Evolutionary conservation across 2,888 invertebrate genomes (phyloP), one percentile per base, ranked within the genome.

Genomic region (Pherbina coryleti): DNA sequence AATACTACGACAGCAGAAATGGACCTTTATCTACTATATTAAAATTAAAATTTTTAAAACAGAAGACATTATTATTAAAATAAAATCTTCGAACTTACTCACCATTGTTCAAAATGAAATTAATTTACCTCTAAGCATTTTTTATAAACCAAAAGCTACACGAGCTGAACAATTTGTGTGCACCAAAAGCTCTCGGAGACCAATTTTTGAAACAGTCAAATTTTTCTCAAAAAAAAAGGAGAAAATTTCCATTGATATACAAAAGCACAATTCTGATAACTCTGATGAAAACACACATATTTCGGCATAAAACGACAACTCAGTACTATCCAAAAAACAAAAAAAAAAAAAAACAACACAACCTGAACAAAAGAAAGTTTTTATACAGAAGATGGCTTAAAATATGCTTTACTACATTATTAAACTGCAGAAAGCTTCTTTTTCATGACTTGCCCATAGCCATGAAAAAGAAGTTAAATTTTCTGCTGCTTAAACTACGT

Each of bases 341-440:
- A 71, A 75, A 77, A 69, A 79, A n/a, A n/a, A n/a, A n/a, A n/a
- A n/a, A n/a, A n/a, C n/a, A 75, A 77, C 55, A 7, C 25, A 37
- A 71, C 77, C 57, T 44, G 69, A 49, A 51, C 31, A 7, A 73
- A 74, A 64, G 69, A 67, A 49, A 11, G 62, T 80, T 73, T 79
- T 77, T 76, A 66, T 86, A 88, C 86, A 85, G 84, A 87, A 88
- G 88, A 88, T 88, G 88, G 89, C 87, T 86, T 89, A 89, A 88
- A 88, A 88, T 88, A 88, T 88, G 88, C 88, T 88, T 88, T 88
- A 89, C 88, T 88, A 88, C 88, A 88, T 88, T 88, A 81, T 69
- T 80, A 75, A 81, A 79, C 84, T 87, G 85, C 86, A 88, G 87
- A 86, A 84, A 82, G 81, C 85, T 83, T 85, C 85, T 84, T 83